Evolutionary conservation across 2,113 vertebrate species (phyloP).

Genomic region (Ptilorrhoa leucosticta): DNA sequence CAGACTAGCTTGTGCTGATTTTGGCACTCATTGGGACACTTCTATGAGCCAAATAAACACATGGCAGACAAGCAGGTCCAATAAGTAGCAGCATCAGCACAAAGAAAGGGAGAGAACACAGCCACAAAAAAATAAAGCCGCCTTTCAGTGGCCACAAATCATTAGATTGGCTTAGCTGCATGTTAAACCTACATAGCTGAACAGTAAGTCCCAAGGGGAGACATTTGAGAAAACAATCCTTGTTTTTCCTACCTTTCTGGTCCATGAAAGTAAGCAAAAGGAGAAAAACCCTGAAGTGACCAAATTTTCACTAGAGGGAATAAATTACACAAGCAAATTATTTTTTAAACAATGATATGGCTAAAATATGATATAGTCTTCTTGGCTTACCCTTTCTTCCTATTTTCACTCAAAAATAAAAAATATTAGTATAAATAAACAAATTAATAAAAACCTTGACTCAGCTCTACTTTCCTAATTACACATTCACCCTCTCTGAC

Average conservation of each 20-base stretch:
- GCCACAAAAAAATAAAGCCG: background rate
- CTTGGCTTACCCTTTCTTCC: background rate
- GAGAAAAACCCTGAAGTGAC: background rate
- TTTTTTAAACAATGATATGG: fast-evolving
- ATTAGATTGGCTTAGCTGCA: background rate
- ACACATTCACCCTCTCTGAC: background rate
- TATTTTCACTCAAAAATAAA: background rate
- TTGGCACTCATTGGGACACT: background rate
- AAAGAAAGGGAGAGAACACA: background rate
- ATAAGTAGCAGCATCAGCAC: background rate
- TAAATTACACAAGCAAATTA: background rate
- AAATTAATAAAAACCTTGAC: background rate
- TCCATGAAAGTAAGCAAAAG: background rate
- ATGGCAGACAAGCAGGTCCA: background rate
- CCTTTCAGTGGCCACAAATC: background rate
- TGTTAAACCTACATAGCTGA: background rate
- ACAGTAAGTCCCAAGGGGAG: background rate
- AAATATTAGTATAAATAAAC: background rate
- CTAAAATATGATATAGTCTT: background rate
- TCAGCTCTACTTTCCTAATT: background rate
- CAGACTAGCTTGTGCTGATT: background rate
- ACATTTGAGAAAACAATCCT: background rate
- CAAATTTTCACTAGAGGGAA: background rate
- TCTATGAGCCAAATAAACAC: background rate
- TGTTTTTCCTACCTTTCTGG: background rate